A percentile compares a stretch with the other conserved stretches of the same genome.
These are phyloP conservation scores for Drosophila quadrilineata DNA, from an alignment of 1,140 invertebrate genomes.

Conservation along the genomic window DNA sequence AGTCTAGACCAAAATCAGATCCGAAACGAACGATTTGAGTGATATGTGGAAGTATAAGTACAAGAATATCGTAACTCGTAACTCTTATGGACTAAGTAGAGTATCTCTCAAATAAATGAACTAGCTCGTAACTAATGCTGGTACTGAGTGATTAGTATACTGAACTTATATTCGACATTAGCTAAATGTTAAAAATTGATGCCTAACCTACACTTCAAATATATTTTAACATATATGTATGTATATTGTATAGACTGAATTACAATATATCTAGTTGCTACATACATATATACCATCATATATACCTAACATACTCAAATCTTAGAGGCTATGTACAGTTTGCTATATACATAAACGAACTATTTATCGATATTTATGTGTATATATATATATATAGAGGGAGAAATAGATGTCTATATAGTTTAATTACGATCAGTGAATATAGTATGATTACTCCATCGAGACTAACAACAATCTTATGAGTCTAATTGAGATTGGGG, in stretches of 20 bases:
- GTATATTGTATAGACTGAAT: too few species aligned
- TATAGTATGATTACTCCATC: neutral
- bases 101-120: too few species aligned
- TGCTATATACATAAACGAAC: slow-evolving; percentile 46
- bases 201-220: slow-evolving; percentile 54
- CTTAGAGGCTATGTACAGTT: slow-evolving; percentile 43
- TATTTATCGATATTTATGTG: neutral
- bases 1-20: too few species aligned
- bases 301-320: slow-evolving; percentile 16
- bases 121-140: too few species aligned
- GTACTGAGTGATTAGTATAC: too few species aligned
- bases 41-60: too few species aligned
- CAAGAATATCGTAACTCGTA: too few species aligned
- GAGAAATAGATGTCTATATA: neutral
- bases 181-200: slow-evolving; percentile 60
- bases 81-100: too few species aligned
- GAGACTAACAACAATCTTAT: slow-evolving; percentile 37
- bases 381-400: neutral
- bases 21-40: too few species aligned
- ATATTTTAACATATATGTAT: neutral
- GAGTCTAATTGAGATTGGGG: slow-evolving; percentile 55
- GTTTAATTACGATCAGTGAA: neutral
- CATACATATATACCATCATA: slow-evolving; percentile 7
- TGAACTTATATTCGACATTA: slow-evolving; percentile 31
- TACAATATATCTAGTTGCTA: too few species aligned